phyloP scores from a whole-genome alignment of 2,797 vertebrate species.

The Manis javanica region DNA sequence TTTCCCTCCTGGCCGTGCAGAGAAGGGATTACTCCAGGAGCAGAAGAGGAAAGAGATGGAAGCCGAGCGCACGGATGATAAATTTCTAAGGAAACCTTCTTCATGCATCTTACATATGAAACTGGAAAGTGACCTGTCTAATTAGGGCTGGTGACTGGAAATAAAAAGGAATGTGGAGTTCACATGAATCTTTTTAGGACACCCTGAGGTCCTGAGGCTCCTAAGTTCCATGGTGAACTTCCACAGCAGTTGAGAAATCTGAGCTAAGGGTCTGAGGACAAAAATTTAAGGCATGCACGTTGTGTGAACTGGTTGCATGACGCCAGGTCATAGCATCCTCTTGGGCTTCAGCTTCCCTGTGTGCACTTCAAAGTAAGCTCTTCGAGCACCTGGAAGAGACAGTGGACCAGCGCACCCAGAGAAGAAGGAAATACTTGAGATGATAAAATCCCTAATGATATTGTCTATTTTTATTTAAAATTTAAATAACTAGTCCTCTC shows the following conservation, averaged over 20 bases:
- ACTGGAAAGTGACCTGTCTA: conserved; percentile 38
- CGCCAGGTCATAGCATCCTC: background rate
- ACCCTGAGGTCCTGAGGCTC: background rate
- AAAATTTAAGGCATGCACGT: background rate
- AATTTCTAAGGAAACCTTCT: conserved; percentile 46
- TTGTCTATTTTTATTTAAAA: background rate
- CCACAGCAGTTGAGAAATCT: background rate
- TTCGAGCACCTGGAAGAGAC: background rate
- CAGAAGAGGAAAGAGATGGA: background rate
- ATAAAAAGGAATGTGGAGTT: conserved; percentile 58
- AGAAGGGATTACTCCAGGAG: background rate
- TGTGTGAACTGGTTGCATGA: background rate
- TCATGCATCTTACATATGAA: conserved; percentile 70
- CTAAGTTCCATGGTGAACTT: background rate
- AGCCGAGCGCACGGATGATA: background rate
- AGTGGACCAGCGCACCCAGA: background rate
- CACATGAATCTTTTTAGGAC: conserved; percentile 41
- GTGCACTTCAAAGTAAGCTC: background rate
- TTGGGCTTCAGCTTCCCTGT: background rate
- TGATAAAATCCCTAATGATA: background rate
- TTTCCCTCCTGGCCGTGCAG: conserved; percentile 22
- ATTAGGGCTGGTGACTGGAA: conserved; percentile 53
- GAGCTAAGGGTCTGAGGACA: background rate
- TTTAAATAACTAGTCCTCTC: background rate
- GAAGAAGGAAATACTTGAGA: background rate